Percentiles rank a stretch among this genome's conserved stretches.
These are phyloP conservation scores for Cantharis lateralis DNA, from an alignment of 2,888 invertebrate genomes.

Conservation along the genomic window DNA sequence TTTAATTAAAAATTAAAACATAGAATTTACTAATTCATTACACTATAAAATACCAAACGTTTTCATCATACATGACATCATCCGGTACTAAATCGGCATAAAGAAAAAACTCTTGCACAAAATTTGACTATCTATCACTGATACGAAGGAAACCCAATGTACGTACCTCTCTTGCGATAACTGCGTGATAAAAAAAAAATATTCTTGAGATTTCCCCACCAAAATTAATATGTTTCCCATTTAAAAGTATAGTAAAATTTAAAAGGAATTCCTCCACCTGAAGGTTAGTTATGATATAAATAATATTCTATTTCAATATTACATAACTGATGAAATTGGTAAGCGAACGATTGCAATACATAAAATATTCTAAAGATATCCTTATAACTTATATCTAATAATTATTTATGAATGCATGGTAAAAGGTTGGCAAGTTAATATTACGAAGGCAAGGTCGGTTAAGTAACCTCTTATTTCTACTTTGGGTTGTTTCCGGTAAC, in stretches of 20 bases:
- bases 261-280: background rate
- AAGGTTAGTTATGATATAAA: background rate
- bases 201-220: background rate
- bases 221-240: background rate
- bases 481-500: constrained; percentile 31
- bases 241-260: background rate
- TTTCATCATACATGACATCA: background rate
- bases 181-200: background rate
- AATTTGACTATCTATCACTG: background rate
- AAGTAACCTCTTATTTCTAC: constrained; percentile 34
- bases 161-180: background rate
- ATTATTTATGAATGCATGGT: constrained; percentile 21
- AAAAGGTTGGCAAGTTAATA: constrained; percentile 34
- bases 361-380: constrained; percentile 1
- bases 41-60: background rate
- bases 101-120: background rate
- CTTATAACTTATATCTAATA: background rate
- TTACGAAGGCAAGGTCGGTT: constrained; percentile 36
- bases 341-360: background rate
- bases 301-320: background rate
- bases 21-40: background rate
- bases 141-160: background rate
- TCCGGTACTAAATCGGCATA: background rate
- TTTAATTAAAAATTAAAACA: background rate
- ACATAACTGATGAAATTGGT: background rate